Conservation (phyloP, 2,113 vertebrate species). For the Toxostoma redivivum region DNA sequence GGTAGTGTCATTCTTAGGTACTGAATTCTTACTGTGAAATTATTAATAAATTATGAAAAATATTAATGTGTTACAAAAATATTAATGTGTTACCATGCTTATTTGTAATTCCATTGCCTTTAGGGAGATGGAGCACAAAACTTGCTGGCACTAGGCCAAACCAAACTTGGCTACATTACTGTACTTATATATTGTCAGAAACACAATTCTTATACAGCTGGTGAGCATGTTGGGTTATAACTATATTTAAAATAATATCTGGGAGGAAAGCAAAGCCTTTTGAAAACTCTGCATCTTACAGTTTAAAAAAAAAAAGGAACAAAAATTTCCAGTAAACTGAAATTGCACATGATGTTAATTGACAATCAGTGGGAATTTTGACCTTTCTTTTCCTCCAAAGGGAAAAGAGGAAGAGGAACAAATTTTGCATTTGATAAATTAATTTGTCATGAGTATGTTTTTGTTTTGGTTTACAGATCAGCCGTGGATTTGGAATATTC, state of each 20-base stretch:
- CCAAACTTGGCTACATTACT: not conserved
- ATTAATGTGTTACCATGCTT: not conserved
- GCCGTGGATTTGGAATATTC: slow-evolving; percentile 98
- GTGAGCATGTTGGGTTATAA: not conserved
- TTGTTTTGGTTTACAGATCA: slow-evolving; percentile 77
- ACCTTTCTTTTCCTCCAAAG: not conserved
- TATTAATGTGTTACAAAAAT: not conserved
- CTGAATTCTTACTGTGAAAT: not conserved
- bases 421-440: not conserved
- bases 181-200: not conserved
- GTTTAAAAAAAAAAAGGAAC: not conserved
- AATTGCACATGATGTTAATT: not conserved
- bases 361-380: not conserved
- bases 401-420: not conserved
- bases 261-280: not conserved
- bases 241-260: not conserved
- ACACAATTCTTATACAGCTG: not conserved
- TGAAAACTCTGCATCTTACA: not conserved
- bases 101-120: not conserved
- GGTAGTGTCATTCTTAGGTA: not conserved
- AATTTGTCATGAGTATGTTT: not conserved
- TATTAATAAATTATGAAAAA: not conserved
- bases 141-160: not conserved
- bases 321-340: not conserved
- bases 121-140: not conserved